Conservation (phyloP, 1,140 invertebrate genomes). For the Bombus picipes region DNA sequence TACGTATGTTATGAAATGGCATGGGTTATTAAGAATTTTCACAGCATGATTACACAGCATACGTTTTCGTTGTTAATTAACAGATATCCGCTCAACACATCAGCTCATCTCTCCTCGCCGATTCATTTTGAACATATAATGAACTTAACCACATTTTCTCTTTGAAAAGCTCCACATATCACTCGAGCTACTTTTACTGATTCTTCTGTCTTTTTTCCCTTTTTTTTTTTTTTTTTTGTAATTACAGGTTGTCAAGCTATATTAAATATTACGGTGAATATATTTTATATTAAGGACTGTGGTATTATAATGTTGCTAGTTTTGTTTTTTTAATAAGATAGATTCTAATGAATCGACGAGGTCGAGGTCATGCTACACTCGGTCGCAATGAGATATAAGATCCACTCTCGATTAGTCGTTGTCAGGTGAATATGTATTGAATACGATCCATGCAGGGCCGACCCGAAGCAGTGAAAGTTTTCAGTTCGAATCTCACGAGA, state of each 20-base stretch:
- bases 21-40: constrained; percentile 64
- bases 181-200: neutral
- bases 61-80: neutral
- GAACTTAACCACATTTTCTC: neutral
- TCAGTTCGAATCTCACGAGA: constrained; percentile 30
- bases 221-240: too few relatives aligned
- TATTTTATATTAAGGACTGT: neutral
- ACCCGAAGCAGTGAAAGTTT: constrained; percentile 75
- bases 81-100: constrained; percentile 3
- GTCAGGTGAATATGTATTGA: constrained; percentile 47
- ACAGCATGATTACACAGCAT: constrained; percentile 61
- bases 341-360: constrained; percentile 39
- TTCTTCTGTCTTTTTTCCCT: neutral
- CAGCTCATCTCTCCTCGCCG: constrained; percentile 10
- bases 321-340: neutral
- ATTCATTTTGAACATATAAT: neutral
- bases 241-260: neutral
- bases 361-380: constrained; percentile 43
- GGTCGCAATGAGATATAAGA: constrained; percentile 28
- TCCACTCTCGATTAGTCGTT: constrained; percentile 43
- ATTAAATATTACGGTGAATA: neutral
- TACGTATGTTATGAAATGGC: constrained; percentile 48
- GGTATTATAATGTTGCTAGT: neutral
- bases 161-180: neutral
- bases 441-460: constrained; percentile 81